Conservation (phyloP, 2,888 invertebrate genomes). For the Congeria kusceri region DNA sequence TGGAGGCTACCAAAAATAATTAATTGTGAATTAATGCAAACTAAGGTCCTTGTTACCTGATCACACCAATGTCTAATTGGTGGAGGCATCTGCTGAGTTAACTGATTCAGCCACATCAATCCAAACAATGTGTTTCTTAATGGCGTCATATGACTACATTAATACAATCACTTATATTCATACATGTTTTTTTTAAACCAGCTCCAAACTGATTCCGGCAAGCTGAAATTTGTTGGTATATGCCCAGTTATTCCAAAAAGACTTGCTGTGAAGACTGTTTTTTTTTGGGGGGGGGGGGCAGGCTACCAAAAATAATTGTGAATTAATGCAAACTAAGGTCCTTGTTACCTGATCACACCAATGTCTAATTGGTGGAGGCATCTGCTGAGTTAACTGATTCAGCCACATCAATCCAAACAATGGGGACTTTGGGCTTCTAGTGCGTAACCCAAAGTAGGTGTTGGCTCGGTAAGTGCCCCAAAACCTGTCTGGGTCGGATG, state of each 20-base stretch:
- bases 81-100: constrained; percentile 88
- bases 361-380: constrained; percentile 90
- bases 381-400: constrained; percentile 87
- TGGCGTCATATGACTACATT: no score
- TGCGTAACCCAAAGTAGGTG: constrained; percentile 89
- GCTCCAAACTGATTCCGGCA: no score
- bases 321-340: neutral
- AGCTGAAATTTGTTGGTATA: no score
- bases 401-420: constrained; percentile 99
- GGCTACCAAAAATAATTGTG: no score
- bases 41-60: constrained; percentile 85
- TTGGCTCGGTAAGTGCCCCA: constrained; percentile 94
- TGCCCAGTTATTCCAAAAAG: no score
- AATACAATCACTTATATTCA: no score
- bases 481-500: constrained; percentile 75
- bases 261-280: no score
- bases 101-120: constrained; percentile 97
- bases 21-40: no score
- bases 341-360: constrained; percentile 88
- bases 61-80: constrained; percentile 90
- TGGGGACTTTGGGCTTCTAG: constrained; percentile 94
- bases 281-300: no score
- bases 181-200: no score
- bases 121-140: constrained; percentile 96
- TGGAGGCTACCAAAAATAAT: no score